A percentile compares a stretch with the other conserved stretches of the same genome.
These are phyloP conservation scores for Cephus pulcher DNA, from an alignment of 2,888 invertebrate species.

Conservation along the genomic window DNA sequence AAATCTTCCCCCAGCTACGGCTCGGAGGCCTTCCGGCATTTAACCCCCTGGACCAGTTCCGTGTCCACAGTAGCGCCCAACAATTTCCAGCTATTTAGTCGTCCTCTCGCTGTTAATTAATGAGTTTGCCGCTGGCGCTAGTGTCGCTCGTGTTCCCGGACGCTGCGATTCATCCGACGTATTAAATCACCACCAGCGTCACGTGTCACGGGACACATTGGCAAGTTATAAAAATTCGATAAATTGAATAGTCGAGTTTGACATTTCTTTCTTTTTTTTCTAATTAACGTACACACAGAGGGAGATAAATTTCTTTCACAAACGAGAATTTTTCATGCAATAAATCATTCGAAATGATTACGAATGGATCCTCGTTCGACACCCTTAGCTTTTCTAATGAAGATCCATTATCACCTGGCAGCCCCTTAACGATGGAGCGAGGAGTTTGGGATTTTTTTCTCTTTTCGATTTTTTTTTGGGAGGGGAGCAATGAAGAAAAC, in stretches of 20 bases:
- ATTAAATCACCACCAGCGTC: neutral
- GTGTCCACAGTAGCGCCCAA: neutral
- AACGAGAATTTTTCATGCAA: neutral
- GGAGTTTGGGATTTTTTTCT: neutral
- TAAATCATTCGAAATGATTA: neutral
- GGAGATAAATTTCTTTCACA: neutral
- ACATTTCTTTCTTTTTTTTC: neutral
- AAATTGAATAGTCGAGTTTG: neutral
- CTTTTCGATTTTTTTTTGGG: neutral
- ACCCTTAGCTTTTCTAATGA: neutral
- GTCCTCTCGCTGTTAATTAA: neutral
- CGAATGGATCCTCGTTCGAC: neutral
- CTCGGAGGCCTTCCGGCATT: neutral
- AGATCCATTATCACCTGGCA: neutral
- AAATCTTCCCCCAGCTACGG: neutral
- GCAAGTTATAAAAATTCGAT: neutral
- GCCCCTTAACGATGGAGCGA: neutral
- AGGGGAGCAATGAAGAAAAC: neutral
- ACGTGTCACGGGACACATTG: neutral
- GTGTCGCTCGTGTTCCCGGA: neutral
- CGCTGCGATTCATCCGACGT: neutral
- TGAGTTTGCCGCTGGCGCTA: constrained; percentile 2
- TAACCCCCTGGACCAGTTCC: neutral
- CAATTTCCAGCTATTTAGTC: constrained; percentile 2
- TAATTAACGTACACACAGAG: neutral